Percentiles rank a stretch among this genome's conserved stretches.
Evolutionary conservation across 1,140 invertebrate species (phyloP).

Genomic region (Helicoverpa zea): DNA sequence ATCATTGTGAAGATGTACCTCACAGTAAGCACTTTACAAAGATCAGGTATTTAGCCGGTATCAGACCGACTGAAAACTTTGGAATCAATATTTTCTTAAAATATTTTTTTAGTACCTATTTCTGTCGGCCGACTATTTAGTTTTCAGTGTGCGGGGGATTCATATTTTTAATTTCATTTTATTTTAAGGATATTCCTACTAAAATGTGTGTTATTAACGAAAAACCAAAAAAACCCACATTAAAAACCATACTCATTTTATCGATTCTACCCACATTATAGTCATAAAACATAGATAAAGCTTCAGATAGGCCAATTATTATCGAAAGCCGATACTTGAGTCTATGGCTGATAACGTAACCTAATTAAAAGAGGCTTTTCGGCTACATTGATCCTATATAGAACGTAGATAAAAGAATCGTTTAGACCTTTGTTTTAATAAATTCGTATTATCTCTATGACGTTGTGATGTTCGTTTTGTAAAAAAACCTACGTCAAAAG

Average conservation of each 20-base stretch:
- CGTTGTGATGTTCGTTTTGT: no score
- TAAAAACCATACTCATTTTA: not conserved
- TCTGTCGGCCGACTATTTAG: no score
- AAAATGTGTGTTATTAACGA: not conserved
- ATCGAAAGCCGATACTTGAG: slow-evolving; percentile 7
- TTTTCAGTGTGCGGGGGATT: no score
- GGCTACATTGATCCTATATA: not conserved
- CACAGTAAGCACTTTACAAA: no score
- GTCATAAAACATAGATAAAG: slow-evolving; percentile 5
- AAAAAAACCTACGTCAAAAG: no score
- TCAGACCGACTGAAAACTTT: no score
- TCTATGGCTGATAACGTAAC: not conserved
- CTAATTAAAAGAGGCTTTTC: slow-evolving; percentile 10
- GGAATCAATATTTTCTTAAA: no score
- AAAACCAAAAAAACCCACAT: not conserved
- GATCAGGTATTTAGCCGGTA: no score
- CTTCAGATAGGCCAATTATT: not conserved
- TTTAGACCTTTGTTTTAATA: not conserved
- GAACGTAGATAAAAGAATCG: not conserved
- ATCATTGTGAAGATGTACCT: no score
- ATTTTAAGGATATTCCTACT: no score
- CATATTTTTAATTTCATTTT: no score
- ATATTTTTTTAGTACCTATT: no score
- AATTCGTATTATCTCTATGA: not conserved
- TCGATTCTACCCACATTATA: slow-evolving; percentile 8